A percentile compares a stretch with the other conserved stretches of the same genome.
Conservation (phyloP, 1,140 invertebrate genomes). For the Octopus sinensis region DNA sequence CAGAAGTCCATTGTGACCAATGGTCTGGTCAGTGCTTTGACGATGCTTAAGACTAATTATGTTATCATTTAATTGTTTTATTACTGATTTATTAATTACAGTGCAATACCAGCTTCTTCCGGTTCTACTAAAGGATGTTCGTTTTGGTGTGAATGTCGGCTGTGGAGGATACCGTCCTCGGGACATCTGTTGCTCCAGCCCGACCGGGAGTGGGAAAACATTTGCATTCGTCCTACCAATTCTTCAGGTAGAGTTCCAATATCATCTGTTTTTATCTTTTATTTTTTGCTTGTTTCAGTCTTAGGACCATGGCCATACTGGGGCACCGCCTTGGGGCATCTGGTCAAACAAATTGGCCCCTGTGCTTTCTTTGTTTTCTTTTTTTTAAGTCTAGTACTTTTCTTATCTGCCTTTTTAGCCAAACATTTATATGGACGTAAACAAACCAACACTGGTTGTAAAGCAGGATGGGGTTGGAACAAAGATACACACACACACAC, state of each 20-base stretch:
- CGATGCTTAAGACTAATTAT: neutral
- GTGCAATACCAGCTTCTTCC: constrained; percentile 85
- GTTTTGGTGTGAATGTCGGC: constrained; percentile 33
- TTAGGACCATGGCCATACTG: too few species aligned
- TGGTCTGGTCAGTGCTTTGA: neutral
- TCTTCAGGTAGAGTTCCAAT: constrained; percentile 64
- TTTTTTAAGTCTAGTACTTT: too few species aligned
- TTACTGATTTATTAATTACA: constrained; percentile 47
- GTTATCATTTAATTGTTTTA: constrained; percentile 18
- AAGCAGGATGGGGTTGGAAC: too few species aligned
- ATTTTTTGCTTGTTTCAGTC: too few species aligned
- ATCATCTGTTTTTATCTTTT: neutral
- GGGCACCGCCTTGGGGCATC: too few species aligned
- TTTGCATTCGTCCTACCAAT: constrained; percentile 90
- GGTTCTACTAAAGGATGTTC: constrained; percentile 65
- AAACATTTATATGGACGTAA: too few species aligned
- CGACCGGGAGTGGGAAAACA: constrained; percentile 97
- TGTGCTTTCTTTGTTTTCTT: too few species aligned
- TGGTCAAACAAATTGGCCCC: too few species aligned
- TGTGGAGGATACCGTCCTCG: constrained; percentile 60
- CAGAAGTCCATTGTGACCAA: too few species aligned
- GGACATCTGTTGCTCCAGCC: constrained; percentile 94
- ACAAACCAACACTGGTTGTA: too few species aligned
- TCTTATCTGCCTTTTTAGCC: too few species aligned
- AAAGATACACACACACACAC: too few species aligned